Evolutionary conservation across 2,888 invertebrate genomes (phyloP), one percentile per base, ranked within the genome.

Genomic region (Erebia epiphron): DNA sequence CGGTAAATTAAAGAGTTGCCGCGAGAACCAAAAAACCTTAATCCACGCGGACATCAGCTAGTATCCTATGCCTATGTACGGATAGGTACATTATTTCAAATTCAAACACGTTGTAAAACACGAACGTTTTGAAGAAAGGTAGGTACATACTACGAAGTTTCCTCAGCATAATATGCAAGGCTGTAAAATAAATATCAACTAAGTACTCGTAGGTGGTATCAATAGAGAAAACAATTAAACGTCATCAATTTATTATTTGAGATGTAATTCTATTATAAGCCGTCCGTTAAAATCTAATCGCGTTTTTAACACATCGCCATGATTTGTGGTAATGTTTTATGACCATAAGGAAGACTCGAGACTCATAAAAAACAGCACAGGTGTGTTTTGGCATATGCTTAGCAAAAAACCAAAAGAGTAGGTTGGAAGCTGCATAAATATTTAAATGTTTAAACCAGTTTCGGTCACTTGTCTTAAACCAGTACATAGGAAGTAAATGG

Each of bases 401-500:
- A 43, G 61, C 16, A 43, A 43, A 18, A 61, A 11, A 61, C 43
- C 43, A 18, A 43, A 16, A 43, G 43, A 43, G 43, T 60, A 43
- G 16, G 43, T 60, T 60, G 41, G 43, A 43, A 61, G 60, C 16
- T 18, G 41, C 43, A 16, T 61, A 16, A 1, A 16, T 61, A 11
- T 61, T 61, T 43, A 52, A 71, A 67, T 64, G 62, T 58, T n/a
- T 57, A 21, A 58, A 67, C 63, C 21, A 49, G 49, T 67, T 67
- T 57, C 64, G 57, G 50, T 64, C 35, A 49, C 35, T 64, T n/a
- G n/a, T n/a, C n/a, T n/a, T 14, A 57, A 63, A 67, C 58, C 63
- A 63, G 50, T 35, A 67, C 63, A 71, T 71, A 64, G 67, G 64
- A 71, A 68, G 63, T 63, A 63, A 64, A 62, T 67, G 57, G 52